phyloP scores from a whole-genome alignment of 2,113 vertebrate species.

The Apistogramma diplotaenia region DNA sequence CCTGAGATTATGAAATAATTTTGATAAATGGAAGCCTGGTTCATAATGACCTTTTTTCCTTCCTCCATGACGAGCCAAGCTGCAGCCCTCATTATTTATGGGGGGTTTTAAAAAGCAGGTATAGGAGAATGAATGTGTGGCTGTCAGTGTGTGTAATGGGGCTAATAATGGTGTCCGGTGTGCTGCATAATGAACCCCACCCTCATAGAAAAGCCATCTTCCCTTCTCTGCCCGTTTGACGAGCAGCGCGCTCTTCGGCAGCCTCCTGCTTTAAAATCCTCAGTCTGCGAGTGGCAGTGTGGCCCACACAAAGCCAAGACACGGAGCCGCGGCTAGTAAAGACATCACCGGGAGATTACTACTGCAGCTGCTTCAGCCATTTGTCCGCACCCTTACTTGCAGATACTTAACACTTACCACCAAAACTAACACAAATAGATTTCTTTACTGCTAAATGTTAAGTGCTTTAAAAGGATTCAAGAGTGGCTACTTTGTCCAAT shows the following conservation, averaged over 20 bases:
- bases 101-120: conserved; percentile 78
- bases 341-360: conserved; percentile 25
- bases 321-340: neutral
- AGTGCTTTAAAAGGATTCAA: conserved; percentile 47
- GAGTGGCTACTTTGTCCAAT: conserved; percentile 36
- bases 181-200: conserved; percentile 74
- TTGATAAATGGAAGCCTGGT: conserved; percentile 75
- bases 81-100: conserved; percentile 75
- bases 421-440: conserved; percentile 52
- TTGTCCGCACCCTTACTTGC: conserved; percentile 51
- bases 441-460: conserved; percentile 46
- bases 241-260: conserved; percentile 28
- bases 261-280: conserved; percentile 30
- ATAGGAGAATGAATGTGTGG: conserved; percentile 76
- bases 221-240: conserved; percentile 28
- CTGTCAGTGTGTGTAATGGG: conserved; percentile 81
- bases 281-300: conserved; percentile 25
- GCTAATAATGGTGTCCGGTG: conserved; percentile 78
- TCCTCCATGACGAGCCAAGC: conserved; percentile 50
- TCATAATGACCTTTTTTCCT: conserved; percentile 75
- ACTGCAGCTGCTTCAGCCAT: conserved; percentile 43
- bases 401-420: conserved; percentile 57
- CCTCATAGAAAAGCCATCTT: conserved; percentile 56
- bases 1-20: conserved; percentile 78
- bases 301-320: conserved; percentile 5